Evolutionary conservation across 2,113 vertebrate species (phyloP), one percentile per base, ranked within the genome.

Genomic region (Hystrix cristata): DNA sequence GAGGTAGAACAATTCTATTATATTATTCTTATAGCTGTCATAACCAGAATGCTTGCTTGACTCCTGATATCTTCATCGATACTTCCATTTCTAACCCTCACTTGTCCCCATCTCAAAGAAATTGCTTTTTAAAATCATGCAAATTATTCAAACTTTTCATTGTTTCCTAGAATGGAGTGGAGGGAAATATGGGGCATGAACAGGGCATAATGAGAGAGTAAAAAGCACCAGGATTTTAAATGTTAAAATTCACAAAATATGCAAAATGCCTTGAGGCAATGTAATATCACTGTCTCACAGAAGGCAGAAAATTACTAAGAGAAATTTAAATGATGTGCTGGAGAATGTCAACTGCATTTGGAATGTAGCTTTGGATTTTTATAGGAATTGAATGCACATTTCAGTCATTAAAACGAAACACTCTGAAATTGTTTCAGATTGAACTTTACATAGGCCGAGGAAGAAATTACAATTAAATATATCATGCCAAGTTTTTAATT

Each of bases 181-280:
- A 57, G 51, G 51, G 31, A 74, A 59, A 81, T 80, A 62, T 62
- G 67, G 81, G 96, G 80, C 14, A 93, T 51, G 78, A 93, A 82
- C 71, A 92, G 18, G 92, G 43, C 55, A 72, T 97, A 97, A 96
- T 95, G 83, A 97, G 59, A 97, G 81, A 88, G 53, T 74, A 98
- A 98, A 97, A 97, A 38, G 57, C 84, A 97, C 88, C 64, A 87
- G 89, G 95, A 72, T 51, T 97, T 98, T 93, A 78, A 87, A 97
- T 62, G 78, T 96, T 97, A 97, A 97, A 98, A 97, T 97, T 95
- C 96, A 95, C 97, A 96, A 93, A 97, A 97, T 96, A 98, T 96
- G 34, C 84, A 97, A 96, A 98, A 98, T 93, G 92, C 92, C 98
- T 89, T 74, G 46, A 97, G 97, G 97, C 88, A 96, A 55, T 83